Conservation (phyloP, 2,113 vertebrate genomes). For the Oryzias celebensis region DNA sequence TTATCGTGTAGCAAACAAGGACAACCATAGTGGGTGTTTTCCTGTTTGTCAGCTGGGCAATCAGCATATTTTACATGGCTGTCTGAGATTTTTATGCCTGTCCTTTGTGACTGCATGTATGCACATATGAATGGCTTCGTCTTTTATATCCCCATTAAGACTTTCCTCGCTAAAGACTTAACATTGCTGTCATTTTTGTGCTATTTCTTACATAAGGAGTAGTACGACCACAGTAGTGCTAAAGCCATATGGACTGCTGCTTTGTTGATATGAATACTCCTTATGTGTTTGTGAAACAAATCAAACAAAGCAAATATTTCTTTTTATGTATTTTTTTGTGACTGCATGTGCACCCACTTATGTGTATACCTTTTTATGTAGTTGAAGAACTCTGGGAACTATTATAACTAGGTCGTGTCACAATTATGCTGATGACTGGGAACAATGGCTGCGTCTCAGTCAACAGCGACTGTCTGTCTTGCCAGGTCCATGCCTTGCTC, state of each 20-base stretch:
- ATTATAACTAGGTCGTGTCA: conserved; percentile 36
- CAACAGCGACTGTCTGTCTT: conserved; percentile 71
- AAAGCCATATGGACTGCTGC: conserved; percentile 2
- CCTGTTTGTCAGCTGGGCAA: conserved; percentile 72
- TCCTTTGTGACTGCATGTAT: conserved; percentile 24
- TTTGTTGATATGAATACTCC: not conserved
- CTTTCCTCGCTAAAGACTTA: conserved; percentile 16
- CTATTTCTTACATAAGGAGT: conserved; percentile 20
- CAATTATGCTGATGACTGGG: conserved; percentile 64
- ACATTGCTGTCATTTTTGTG: conserved; percentile 22
- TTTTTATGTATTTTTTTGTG: conserved; percentile 12
- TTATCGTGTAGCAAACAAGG: conserved; percentile 73
- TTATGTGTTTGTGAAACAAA: not conserved
- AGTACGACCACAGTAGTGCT: conserved; percentile 22
- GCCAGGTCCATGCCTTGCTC: conserved; percentile 53
- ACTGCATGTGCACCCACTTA: conserved; percentile 29
- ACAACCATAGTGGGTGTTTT: conserved; percentile 64
- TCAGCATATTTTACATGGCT: conserved; percentile 71
- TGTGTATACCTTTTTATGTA: conserved; percentile 22
- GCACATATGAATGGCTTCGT: conserved; percentile 24
- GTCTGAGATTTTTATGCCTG: conserved; percentile 35
- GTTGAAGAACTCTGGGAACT: conserved; percentile 40
- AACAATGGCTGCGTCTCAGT: conserved; percentile 69
- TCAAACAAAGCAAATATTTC: not conserved
- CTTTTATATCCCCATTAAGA: too few species aligned